Base-by-base conservation (phyloP, 1,140 invertebrate species). In the Drosophila kepulauana region DNA sequence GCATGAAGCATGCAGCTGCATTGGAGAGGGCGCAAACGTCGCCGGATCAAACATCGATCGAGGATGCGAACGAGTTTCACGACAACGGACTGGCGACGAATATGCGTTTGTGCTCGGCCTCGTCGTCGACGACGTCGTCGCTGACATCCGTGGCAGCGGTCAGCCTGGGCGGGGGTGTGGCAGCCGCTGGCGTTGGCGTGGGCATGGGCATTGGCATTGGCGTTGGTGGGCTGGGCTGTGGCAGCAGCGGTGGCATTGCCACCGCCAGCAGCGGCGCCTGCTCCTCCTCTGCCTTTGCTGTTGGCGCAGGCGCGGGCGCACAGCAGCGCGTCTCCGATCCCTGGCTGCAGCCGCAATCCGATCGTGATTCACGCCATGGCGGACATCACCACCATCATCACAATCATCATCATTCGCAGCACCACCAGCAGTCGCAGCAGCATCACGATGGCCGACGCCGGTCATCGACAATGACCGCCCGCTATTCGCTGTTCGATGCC, bases 401-500 rank as follows among this genome's bases (percentile, higher is more conserved):
- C 35, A 2, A 38, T 6, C 46, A 16, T 20, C 81, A 84, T 33
- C 71, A 80, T n/a, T n/a, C n/a, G 11, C 20, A 25, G 0, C 20
- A 25, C 3, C 80, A 82, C 4, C 75, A 90, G 20, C 20, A 25
- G 20, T 25, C 20, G 20, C 20, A 25, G 3, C 20, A 25, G 20
- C 80, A 82, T 6, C 75, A 90, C 51, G 89, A 92, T 46, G 67
- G 81, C 15, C 65, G 84, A 2, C 80, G 92, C 13, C 81, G 94
- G 8, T 94, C 94, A 28, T 94, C 94, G 8, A 94, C 93, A 2
- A 93, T 94, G 92, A 94, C 94, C 5, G 92, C 93, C 20, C 91
- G 94, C 65, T 96, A 96, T 86, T 96, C 95, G 48, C 93, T 96
- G 20, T 95, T 96, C 92, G 95, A 96, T 90, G 95, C 95, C 0